These are phyloP conservation scores for Anaspis maculata DNA, from an alignment of 2,888 invertebrate genomes.

Conservation along the genomic window DNA sequence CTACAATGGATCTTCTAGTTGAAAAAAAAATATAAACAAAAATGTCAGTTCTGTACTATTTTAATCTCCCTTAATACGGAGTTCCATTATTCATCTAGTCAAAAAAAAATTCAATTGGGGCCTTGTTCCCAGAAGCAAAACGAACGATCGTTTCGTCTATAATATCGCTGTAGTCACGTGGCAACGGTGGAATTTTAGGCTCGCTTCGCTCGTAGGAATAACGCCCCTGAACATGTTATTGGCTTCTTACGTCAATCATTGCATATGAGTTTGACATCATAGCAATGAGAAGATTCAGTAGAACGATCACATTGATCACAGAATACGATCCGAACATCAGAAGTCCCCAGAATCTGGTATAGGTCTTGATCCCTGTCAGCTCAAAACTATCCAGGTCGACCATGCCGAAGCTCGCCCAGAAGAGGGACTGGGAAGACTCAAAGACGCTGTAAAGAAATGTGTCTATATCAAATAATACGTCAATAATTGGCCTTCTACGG, in stretches of 20 bases:
- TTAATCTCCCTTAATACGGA: no score
- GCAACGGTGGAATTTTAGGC: no score
- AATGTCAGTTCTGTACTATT: no score
- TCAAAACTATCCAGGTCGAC: constrained; percentile 92
- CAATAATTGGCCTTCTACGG: no score
- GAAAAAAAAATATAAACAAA: no score
- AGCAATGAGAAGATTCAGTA: constrained; percentile 95
- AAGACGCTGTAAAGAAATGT: constrained; percentile 68
- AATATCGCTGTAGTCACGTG: no score
- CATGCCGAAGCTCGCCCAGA: constrained; percentile 97
- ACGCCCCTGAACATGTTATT: not conserved
- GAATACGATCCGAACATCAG: constrained; percentile 97
- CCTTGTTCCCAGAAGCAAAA: no score
- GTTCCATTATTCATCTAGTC: no score
- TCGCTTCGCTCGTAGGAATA: not conserved
- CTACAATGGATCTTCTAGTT: no score
- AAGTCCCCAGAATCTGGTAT: constrained; percentile 93
- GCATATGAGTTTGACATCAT: constrained; percentile 99
- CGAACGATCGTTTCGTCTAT: no score
- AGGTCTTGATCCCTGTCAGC: constrained; percentile 88
- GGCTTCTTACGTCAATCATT: constrained; percentile 53
- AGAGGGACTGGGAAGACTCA: constrained; percentile 94
- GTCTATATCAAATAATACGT: no score
- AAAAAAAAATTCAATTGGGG: no score
- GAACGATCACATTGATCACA: constrained; percentile 92